Evolutionary conservation across 2,797 vertebrate genomes (phyloP), one percentile per base, ranked within the genome.

Genomic region (Acanthurus leucopareius): DNA sequence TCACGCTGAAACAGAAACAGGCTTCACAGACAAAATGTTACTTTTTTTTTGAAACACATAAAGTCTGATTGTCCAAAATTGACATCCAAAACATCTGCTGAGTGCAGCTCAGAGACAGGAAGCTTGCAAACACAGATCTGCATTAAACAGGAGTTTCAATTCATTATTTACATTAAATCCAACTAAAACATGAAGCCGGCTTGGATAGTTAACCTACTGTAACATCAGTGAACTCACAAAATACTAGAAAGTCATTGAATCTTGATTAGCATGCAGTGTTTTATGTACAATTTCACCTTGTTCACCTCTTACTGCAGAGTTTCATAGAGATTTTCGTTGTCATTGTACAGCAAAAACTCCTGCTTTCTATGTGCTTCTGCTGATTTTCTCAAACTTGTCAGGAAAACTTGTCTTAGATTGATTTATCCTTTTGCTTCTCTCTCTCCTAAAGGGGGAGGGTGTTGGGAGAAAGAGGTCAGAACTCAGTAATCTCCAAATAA

Each of bases 101-200:
- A 49, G 28, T 11, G 19, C 11, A 35, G 57, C 47, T 28, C 48
- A 20, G 57, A 71, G 16, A 47, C 7, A 7, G 17, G 49, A 47
- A 15, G 40, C 56, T 42, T 14, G 40, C 7, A 40, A 22, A 63
- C 32, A 51, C 42, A 38, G 10, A 76, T 73, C 2, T 9, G 20
- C 38, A 57, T 47, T 20, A 45, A 74, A 63, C 10, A 28, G 25
- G 22, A 76, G 45, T 57, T 82, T 44, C 25, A 62, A 1, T 62
- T 19, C 7, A 67, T 59, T 49, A n/a, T 70, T 63, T 53, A 54
- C 68, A 44, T 17, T 7, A 25, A 15, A 44, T 58, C 32, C 15
- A 22, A 25, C 20, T 3, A 45, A 72, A 80, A 69, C 53, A 14
- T 13, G 40, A 16, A 47, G 17, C 40, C 25, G 25, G 42, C 20